phyloP scores from a whole-genome alignment of 1,140 invertebrate genomes.

The Vanessa tameamea region DNA sequence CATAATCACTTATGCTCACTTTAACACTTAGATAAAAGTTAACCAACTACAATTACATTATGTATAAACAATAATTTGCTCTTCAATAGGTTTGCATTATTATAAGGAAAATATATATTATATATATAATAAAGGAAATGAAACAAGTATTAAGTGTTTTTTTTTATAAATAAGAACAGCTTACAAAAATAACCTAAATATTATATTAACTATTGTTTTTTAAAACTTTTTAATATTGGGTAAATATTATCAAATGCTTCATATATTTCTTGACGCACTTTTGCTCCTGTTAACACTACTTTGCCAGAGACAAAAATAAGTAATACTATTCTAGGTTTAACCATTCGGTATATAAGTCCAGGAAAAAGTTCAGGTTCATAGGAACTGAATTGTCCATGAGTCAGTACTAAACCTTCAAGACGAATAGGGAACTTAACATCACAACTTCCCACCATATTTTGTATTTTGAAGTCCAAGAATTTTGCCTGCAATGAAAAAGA shows the following conservation, averaged over 20 bases:
- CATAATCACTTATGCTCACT: no score
- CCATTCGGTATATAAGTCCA: conserved; percentile 99
- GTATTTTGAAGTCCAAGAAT: conserved; percentile 99
- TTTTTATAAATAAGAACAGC: conserved; percentile 23
- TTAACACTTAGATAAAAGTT: no score
- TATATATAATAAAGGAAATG: conserved; percentile 1
- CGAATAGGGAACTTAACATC: conserved; percentile 99
- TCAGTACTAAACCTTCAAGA: conserved; percentile 97
- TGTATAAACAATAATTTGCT: no score
- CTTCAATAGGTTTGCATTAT: no score
- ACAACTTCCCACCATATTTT: conserved; percentile 99
- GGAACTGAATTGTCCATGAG: conserved; percentile 98
- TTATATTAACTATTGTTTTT: conserved; percentile 88
- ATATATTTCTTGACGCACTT: conserved; percentile 98
- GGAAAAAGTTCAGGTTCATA: conserved; percentile 98
- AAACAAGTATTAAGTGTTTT: neutral
- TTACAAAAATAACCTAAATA: conserved; percentile 32
- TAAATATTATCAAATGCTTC: conserved; percentile 99
- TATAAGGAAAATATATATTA: neutral
- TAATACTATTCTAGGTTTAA: conserved; percentile 98
- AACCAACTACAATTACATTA: no score
- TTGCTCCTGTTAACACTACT: conserved; percentile 98
- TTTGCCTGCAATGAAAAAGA: conserved; percentile 89
- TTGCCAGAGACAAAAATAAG: conserved; percentile 99
- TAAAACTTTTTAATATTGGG: conserved; percentile 99